A percentile compares a stretch with the other conserved stretches of the same genome.
phyloP scores from a whole-genome alignment of 2,797 vertebrate species.

The Coccyzus lansbergi region DNA sequence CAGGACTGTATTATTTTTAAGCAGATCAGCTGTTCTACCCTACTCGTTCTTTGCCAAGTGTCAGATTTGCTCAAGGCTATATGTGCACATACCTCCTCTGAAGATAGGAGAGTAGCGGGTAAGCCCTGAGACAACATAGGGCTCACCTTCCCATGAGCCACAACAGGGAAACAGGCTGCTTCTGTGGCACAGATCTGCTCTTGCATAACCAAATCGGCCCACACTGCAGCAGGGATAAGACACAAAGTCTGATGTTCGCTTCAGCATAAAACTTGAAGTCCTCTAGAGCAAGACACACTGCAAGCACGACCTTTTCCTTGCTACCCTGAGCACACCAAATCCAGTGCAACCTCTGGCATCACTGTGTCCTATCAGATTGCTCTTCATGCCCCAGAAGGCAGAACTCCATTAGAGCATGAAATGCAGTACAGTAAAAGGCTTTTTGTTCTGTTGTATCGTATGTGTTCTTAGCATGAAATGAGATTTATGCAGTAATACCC shows the following conservation, averaged over 20 bases:
- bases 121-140: background rate
- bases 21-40: background rate
- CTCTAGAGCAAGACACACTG: background rate
- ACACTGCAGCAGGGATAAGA: background rate
- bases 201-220: background rate
- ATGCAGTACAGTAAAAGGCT: background rate
- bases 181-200: background rate
- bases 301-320: background rate
- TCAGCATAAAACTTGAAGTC: background rate
- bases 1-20: background rate
- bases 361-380: background rate
- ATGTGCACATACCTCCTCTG: background rate
- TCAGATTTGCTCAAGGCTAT: background rate
- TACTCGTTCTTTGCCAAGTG: background rate
- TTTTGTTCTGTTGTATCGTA: background rate
- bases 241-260: accelerated
- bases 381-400: background rate
- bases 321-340: background rate
- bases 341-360: background rate
- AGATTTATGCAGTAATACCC: background rate
- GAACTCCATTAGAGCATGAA: background rate
- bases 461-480: background rate
- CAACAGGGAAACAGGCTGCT: background rate
- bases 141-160: background rate
- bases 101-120: background rate